phyloP scores from a whole-genome alignment of 2,888 invertebrate species.

The Nephrotoma flavescens region DNA sequence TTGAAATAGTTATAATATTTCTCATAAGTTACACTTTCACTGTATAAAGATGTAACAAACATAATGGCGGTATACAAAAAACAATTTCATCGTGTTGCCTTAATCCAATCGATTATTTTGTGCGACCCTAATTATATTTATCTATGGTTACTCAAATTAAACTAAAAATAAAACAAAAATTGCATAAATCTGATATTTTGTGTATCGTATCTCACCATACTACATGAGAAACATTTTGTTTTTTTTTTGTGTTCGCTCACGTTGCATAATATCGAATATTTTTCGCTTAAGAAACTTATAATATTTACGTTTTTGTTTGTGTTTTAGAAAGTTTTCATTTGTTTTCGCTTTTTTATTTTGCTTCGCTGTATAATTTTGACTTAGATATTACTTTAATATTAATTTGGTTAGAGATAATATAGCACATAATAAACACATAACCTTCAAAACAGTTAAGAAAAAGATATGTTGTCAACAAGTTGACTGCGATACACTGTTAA shows the following conservation, averaged over 20 bases:
- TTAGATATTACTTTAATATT: not conserved
- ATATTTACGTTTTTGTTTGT: not conserved
- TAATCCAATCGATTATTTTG: not conserved
- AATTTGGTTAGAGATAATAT: not conserved
- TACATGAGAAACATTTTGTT: not conserved
- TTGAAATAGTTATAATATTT: not conserved
- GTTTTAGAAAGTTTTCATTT: not conserved
- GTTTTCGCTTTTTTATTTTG: not conserved
- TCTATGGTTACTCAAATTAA: not conserved
- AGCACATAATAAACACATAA: not conserved
- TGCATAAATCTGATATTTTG: not conserved
- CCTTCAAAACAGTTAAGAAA: not conserved
- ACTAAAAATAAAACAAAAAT: not conserved
- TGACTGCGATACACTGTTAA: not conserved
- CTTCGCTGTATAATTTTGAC: not conserved
- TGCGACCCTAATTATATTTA: not conserved
- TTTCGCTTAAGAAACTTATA: not conserved
- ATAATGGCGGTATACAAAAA: not conserved
- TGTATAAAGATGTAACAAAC: not conserved
- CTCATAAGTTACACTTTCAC: not conserved
- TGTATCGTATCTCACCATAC: not conserved
- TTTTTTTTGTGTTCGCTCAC: not conserved
- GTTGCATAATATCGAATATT: not conserved
- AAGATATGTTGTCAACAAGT: not conserved
- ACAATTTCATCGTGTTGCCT: not conserved